These are phyloP conservation scores for Lomographa bimaculata DNA, from an alignment of 2,888 invertebrate genomes.

Conservation along the genomic window DNA sequence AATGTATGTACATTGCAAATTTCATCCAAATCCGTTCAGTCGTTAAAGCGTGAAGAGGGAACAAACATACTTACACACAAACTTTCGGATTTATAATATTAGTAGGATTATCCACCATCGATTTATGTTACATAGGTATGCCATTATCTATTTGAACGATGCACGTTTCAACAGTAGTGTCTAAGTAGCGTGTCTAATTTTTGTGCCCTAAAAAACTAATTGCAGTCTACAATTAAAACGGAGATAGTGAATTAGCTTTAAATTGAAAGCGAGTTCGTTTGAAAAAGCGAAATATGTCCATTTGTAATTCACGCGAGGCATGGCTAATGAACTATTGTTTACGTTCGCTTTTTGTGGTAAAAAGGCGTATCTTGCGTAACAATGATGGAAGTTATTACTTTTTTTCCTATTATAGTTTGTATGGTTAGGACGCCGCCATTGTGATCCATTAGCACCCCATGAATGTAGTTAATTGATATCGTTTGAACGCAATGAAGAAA, in stretches of 20 bases:
- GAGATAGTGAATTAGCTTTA: conserved; percentile 38
- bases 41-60: too few species aligned
- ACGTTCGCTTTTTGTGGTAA: conserved; percentile 4
- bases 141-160: too few species aligned
- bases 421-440: conserved; percentile 24
- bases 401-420: conserved; percentile 7
- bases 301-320: conserved; percentile 39
- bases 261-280: conserved; percentile 37
- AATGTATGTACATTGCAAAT: too few species aligned
- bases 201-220: conserved; percentile 34
- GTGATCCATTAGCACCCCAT: conserved; percentile 14
- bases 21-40: too few species aligned
- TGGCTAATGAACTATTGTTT: conserved; percentile 23
- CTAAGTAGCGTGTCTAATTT: conserved; percentile 36
- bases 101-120: too few species aligned
- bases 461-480: conserved; percentile 12
- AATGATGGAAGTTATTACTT: conserved; percentile 1
- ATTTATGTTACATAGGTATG: too few species aligned
- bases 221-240: conserved; percentile 41
- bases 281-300: conserved; percentile 30
- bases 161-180: too few species aligned
- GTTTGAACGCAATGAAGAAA: conserved; percentile 8
- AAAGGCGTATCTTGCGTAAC: conserved; percentile 8
- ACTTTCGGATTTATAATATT: too few species aligned
- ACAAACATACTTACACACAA: too few species aligned